Base-by-base conservation (phyloP, 53 echinoderm and acorn worm species). In the Astropecten irregularis region DNA sequence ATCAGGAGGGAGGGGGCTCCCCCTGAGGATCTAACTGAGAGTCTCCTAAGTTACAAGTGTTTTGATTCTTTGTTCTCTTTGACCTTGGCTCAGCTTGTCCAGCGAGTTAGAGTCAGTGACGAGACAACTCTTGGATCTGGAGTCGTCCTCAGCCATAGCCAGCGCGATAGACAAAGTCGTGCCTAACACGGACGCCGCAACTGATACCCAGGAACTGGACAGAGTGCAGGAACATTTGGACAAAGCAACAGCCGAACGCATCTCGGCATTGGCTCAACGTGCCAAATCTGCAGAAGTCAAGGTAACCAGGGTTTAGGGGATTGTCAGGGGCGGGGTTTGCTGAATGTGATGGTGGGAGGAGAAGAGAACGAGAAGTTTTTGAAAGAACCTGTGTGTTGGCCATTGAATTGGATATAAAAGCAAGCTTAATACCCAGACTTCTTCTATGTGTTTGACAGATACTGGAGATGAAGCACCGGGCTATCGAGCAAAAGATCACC, bases 251-350 rank as follows among this genome's bases (percentile, higher is more conserved):
- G 85, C 71, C 3, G 61, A 73, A 23, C 61, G 73, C 47, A 9
- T 38, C 15, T 62, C 32, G 27, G 62, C 63, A 22, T 21, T 85
- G 85, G 5, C 15, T 0, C 21, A 73, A 19, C 71, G 73, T n/a
- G 85, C 85, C 63, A 65, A 72, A 39, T 29, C 62, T 11, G 73
- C 73, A 21, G 85, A 85, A 47, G 62, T 85, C 44, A 40, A 85
- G 85, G 85, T 85, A 62, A 53, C 4, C 18, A 28, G n/a, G n/a
- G n/a, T n/a, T n/a, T n/a, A n/a, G n/a, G n/a, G n/a, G n/a, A n/a
- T n/a, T n/a, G n/a, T n/a, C n/a, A n/a, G n/a, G n/a, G n/a, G n/a
- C n/a, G n/a, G n/a, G n/a, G n/a, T n/a, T n/a, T n/a, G n/a, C n/a
- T n/a, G n/a, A n/a, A n/a, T n/a, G n/a, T n/a, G n/a, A n/a, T n/a